Evolutionary conservation across 2,113 vertebrate species (phyloP).

Genomic region (Trichomycterus rosablanca): DNA sequence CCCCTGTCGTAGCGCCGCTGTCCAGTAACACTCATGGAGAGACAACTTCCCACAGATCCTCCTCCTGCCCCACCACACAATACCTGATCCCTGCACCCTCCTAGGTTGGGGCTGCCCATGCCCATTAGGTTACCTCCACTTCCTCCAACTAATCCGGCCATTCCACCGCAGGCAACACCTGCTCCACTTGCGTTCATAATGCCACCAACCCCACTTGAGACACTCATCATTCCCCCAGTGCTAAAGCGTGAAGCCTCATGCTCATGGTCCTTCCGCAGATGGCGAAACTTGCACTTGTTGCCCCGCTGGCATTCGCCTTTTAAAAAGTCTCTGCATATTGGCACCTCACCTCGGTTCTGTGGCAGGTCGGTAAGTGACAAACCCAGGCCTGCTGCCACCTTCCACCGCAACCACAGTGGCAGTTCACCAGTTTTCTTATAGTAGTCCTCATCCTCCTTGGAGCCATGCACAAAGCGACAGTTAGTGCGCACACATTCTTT

Average conservation of each 20-base stretch:
- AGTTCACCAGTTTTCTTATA: constrained; percentile 94
- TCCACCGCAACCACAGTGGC: constrained; percentile 83
- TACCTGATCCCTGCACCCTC: constrained; percentile 65
- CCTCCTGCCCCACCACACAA: constrained; percentile 57
- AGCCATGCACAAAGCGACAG: constrained; percentile 93
- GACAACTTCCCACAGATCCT: constrained; percentile 58
- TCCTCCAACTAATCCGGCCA: constrained; percentile 64
- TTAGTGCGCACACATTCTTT: constrained; percentile 89
- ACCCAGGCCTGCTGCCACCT: constrained; percentile 85
- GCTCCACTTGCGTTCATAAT: constrained; percentile 59
- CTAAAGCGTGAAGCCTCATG: constrained; percentile 69
- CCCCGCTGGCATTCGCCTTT: constrained; percentile 94
- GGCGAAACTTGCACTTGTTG: constrained; percentile 92
- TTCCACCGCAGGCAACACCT: constrained; percentile 56
- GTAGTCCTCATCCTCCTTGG: constrained; percentile 94
- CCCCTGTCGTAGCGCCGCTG: constrained; percentile 72
- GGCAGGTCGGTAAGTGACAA: constrained; percentile 87
- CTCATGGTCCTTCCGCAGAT: constrained; percentile 87
- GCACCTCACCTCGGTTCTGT: constrained; percentile 88
- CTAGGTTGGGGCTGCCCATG: constrained; percentile 63
- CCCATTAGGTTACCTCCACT: constrained; percentile 60
- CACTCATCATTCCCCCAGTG: constrained; percentile 58
- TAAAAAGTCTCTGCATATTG: constrained; percentile 91
- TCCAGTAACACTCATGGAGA: constrained; percentile 56
- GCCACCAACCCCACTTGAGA: constrained; percentile 54